Evolutionary conservation across 2,888 invertebrate genomes (phyloP).

Genomic region (Patella pellucida): DNA sequence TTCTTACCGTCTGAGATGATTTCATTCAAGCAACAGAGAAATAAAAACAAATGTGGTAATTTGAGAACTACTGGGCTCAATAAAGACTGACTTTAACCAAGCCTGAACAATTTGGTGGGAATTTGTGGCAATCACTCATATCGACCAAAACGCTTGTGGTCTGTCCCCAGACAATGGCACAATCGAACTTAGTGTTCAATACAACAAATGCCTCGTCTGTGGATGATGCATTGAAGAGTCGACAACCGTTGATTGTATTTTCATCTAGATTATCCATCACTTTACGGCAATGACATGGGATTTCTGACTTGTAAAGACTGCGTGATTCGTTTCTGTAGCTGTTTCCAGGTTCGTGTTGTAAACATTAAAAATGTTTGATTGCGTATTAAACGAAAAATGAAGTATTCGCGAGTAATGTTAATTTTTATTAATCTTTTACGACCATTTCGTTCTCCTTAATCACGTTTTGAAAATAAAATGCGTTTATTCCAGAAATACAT

Average conservation of each 20-base stretch:
- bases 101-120: conserved; percentile 12
- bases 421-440: too few species aligned
- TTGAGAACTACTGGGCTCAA: conserved; percentile 8
- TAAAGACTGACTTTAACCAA: conserved; percentile 9
- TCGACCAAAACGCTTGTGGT: neutral
- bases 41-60: conserved; percentile 9
- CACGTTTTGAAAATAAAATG: too few species aligned
- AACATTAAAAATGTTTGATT: too few species aligned
- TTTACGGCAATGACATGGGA: neutral
- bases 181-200: conserved; percentile 1
- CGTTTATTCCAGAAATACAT: too few species aligned
- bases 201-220: neutral
- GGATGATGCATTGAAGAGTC: neutral
- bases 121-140: conserved; percentile 1
- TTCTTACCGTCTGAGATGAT: conserved; percentile 4
- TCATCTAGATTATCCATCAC: neutral
- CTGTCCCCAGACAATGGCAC: neutral
- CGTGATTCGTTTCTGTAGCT: neutral
- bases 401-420: too few species aligned
- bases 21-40: conserved; percentile 3
- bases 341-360: neutral
- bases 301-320: neutral
- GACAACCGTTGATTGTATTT: conserved; percentile 1
- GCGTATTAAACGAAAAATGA: too few species aligned
- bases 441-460: too few species aligned